These are phyloP conservation scores for Ichneumoninae sp. DNA, from an alignment of 2,888 invertebrate genomes.

Conservation along the genomic window DNA sequence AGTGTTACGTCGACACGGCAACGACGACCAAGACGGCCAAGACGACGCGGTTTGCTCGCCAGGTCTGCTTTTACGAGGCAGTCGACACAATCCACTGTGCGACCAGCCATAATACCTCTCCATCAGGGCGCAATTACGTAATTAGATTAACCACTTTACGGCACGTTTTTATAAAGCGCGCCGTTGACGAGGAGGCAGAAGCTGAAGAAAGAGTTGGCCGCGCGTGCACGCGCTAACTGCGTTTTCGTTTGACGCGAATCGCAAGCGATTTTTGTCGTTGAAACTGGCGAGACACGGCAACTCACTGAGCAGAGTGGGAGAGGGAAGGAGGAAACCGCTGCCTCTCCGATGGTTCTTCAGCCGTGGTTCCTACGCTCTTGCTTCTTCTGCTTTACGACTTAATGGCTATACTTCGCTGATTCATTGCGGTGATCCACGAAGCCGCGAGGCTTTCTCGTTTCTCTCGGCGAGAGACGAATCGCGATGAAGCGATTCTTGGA, in stretches of 20 bases:
- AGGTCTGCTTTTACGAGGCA: constrained; percentile 16
- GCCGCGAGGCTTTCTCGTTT: constrained; percentile 38
- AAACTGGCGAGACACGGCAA: not conserved
- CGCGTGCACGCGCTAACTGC: not conserved
- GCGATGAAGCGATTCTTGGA: constrained; percentile 53
- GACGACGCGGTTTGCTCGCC: not conserved
- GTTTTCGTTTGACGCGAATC: constrained; percentile 2
- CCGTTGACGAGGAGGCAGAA: constrained; percentile 6
- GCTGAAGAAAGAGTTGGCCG: not conserved
- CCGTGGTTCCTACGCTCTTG: constrained; percentile 3
- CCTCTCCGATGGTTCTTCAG: not conserved
- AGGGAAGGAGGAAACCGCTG: not conserved
- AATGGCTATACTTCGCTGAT: constrained; percentile 55
- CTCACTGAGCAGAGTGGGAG: not conserved
- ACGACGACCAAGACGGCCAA: not conserved
- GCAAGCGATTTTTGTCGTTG: constrained; percentile 3
- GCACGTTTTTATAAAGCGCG: constrained; percentile 17
- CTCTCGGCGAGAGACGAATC: constrained; percentile 27
- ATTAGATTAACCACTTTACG: constrained; percentile 73
- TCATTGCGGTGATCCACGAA: constrained; percentile 49
- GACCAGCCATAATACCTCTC: constrained; percentile 59
- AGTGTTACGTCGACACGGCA: constrained; percentile 9
- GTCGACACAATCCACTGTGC: constrained; percentile 16
- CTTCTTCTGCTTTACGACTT: constrained; percentile 56
- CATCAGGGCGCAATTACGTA: constrained; percentile 70